Percentiles rank a stretch among this genome's conserved stretches.
These are phyloP conservation scores for Stictocephala bisonia DNA, from an alignment of 2,888 invertebrate species.

Conservation along the genomic window DNA sequence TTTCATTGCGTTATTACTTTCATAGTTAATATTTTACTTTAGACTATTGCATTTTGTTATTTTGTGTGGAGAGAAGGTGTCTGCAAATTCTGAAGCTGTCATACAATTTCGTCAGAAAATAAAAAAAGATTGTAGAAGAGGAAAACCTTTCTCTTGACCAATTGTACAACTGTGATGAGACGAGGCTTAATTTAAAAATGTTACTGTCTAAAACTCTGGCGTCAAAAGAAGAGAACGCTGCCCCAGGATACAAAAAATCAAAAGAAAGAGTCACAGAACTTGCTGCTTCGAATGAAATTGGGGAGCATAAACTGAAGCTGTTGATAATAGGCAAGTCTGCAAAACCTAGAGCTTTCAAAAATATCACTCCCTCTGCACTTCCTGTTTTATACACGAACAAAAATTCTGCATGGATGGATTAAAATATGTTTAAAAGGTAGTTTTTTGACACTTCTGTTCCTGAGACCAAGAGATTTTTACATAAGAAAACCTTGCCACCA, in stretches of 20 bases:
- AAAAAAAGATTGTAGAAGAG: too few relatives aligned
- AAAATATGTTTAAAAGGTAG: too few relatives aligned
- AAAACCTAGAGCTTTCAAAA: too few relatives aligned
- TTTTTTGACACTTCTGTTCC: neutral
- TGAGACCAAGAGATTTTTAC: neutral
- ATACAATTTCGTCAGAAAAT: too few relatives aligned
- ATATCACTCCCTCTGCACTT: neutral
- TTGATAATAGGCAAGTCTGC: neutral
- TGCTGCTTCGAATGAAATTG: neutral
- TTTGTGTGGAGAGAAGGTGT: too few relatives aligned
- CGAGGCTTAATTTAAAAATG: conserved; percentile 10
- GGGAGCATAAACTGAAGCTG: too few relatives aligned
- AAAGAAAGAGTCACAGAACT: neutral
- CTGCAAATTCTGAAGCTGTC: too few relatives aligned
- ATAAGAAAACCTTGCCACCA: neutral
- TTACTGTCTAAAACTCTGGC: neutral
- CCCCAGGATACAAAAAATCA: neutral
- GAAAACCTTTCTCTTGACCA: too few relatives aligned
- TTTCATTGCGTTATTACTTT: too few relatives aligned
- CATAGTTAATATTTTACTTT: too few relatives aligned
- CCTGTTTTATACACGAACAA: neutral
- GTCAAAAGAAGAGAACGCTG: neutral
- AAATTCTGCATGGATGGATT: neutral
- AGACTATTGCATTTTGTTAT: too few relatives aligned
- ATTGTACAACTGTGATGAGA: too few relatives aligned